Conservation (phyloP, 2,797 vertebrate species). For the Euphonia xanthogaster region DNA sequence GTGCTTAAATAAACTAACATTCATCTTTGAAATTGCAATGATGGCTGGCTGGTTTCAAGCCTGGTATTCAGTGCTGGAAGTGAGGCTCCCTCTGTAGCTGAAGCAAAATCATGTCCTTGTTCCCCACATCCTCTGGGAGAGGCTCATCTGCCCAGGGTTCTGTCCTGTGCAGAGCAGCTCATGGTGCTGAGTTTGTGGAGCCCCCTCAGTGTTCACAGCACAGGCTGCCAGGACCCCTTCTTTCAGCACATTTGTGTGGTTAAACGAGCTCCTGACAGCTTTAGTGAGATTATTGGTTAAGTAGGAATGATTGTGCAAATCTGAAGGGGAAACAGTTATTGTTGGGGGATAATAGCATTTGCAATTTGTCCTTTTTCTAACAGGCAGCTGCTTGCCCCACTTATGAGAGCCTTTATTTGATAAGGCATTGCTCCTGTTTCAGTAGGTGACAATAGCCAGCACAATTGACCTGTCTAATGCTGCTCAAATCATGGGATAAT, state of each 20-base stretch:
- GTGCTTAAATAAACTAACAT: not conserved
- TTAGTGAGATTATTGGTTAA: not conserved
- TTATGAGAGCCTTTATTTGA: not conserved
- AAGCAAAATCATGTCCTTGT: not conserved
- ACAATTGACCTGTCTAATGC: not conserved
- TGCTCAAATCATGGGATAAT: not conserved
- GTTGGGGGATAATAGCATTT: not conserved
- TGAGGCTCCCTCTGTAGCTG: not conserved
- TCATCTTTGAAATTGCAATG: not conserved
- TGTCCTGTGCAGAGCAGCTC: not conserved
- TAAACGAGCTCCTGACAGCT: not conserved
- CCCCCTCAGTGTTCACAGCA: not conserved
- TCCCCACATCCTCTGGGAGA: not conserved
- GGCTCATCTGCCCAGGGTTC: not conserved
- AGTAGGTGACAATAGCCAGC: not conserved
- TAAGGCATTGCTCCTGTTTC: not conserved
- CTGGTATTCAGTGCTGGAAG: not conserved
- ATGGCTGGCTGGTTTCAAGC: not conserved
- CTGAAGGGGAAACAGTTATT: not conserved
- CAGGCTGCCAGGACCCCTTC: not conserved
- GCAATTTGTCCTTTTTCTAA: not conserved
- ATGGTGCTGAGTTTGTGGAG: not conserved
- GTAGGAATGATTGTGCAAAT: not conserved
- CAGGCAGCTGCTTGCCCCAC: not conserved
- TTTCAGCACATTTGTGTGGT: not conserved